Evolutionary conservation across 2,888 invertebrate species (phyloP), one percentile per base, ranked within the genome.

Genomic region (Sycophila texana): DNA sequence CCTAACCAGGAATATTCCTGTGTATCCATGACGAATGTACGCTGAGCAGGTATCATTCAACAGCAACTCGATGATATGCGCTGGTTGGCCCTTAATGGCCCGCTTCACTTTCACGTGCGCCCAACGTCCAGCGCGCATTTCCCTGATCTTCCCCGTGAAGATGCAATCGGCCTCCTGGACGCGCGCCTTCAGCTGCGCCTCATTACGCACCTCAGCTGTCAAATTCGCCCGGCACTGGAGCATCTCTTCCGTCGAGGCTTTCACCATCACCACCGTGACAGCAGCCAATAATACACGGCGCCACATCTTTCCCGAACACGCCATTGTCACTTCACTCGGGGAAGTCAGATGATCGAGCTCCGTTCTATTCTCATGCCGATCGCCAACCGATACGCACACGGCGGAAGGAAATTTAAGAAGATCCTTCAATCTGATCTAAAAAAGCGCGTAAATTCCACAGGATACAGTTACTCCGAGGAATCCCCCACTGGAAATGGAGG

Each of bases 101-200:
- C 90, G 84, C 74, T 89, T 90, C 51, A 90, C 89, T 73, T 86
- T 85, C 30, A 89, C 86, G 70, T 86, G 84, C 39, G 83, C 83
- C 57, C 83, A 83, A 16, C 74, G 72, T 0, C 71, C 68, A 0
- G 83, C 84, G 3, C 82, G 76, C 39, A 89, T 73, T 26, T 89
- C 88, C 79, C 86, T 87, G 60, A 90, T 88, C 76, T 90, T 90
- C 2, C 90, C 90, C 13, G 90, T 90, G 79, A 90, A 90, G 51
- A 90, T 87, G 81, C 85, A 89, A 66, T 90, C 88, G 26, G 90
- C 84, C 47, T 85, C 84, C 18, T 85, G 85, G 20, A 90, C 88
- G 80, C 86, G 86, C 1, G 71, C 74, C 60, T 85, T 79, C 81
- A 90, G 89, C 18, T 84, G 82, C n/a, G 87, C 86, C 55, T 89